phyloP scores from a whole-genome alignment of 2,888 invertebrate genomes.

The Amblyjoppa fuscipennis region DNA sequence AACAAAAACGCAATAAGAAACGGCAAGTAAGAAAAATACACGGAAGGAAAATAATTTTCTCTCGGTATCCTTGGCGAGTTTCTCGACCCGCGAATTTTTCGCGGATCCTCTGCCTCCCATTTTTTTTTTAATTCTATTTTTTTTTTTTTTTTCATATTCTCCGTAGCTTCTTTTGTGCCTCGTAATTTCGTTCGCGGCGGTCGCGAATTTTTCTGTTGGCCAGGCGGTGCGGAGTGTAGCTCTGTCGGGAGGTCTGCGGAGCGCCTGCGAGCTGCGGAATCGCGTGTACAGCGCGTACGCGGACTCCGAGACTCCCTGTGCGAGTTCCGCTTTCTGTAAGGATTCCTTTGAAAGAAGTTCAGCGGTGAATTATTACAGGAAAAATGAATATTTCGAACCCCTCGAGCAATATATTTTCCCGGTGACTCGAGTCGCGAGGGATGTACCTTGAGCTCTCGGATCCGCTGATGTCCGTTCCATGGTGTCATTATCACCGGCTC shows the following conservation, averaged over 20 bases:
- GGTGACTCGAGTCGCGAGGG: neutral
- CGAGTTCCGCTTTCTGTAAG: neutral
- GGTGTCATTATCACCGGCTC: conserved; percentile 38
- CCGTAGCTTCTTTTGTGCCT: conserved; percentile 4
- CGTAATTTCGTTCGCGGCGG: neutral
- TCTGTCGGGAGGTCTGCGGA: neutral
- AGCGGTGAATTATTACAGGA: conserved; percentile 11
- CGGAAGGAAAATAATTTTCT: conserved; percentile 28
- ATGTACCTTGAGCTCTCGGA: conserved; percentile 13
- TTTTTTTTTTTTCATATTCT: conserved; percentile 20
- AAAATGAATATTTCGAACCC: conserved; percentile 33
- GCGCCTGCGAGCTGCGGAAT: neutral
- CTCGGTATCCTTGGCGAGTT: conserved; percentile 1
- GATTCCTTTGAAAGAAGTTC: neutral
- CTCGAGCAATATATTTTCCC: conserved; percentile 10
- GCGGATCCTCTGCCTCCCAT: neutral
- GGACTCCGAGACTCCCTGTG: neutral
- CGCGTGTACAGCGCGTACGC: neutral
- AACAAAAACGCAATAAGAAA: neutral
- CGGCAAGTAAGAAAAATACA: conserved; percentile 15
- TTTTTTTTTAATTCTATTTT: neutral
- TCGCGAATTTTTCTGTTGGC: neutral
- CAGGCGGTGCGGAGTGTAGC: neutral
- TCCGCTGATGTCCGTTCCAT: conserved; percentile 14
- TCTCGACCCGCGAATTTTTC: conserved; percentile 8